Evolutionary conservation across 2,888 invertebrate species (phyloP).

Genomic region (Nephrotoma flavescens): DNA sequence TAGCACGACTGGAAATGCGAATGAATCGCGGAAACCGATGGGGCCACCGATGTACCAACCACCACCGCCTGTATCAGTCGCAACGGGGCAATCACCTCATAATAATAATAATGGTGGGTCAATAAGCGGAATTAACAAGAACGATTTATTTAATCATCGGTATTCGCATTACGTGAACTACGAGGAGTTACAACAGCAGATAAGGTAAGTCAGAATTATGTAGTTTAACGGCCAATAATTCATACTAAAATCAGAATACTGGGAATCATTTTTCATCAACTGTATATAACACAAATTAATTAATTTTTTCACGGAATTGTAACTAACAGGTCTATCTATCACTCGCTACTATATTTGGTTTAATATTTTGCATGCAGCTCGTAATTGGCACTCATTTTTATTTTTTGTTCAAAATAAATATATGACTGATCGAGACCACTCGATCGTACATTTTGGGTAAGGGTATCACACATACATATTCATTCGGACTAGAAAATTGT

Average conservation of each 20-base stretch:
- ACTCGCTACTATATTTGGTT: background rate
- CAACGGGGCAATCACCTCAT: conserved; percentile 6
- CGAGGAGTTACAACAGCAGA: conserved; percentile 69
- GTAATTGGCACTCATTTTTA: background rate
- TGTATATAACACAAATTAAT: conserved; percentile 1
- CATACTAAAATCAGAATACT: background rate
- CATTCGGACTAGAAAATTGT: background rate
- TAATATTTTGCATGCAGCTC: background rate
- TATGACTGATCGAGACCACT: background rate
- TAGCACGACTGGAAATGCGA: conserved; percentile 16
- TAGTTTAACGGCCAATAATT: background rate
- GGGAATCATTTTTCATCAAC: background rate
- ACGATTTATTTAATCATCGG: conserved; percentile 32
- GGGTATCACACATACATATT: too few species aligned
- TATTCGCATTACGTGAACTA: conserved; percentile 66
- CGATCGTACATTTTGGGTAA: background rate
- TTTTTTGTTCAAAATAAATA: background rate
- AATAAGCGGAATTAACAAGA: conserved; percentile 27
- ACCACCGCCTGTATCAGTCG: conserved; percentile 21
- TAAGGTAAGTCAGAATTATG: conserved; percentile 46
- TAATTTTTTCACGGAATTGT: background rate
- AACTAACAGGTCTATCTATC: conserved; percentile 2
- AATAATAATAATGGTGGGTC: background rate
- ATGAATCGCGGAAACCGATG: conserved; percentile 18
- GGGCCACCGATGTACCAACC: conserved; percentile 32